These are phyloP conservation scores for Benthosema pterotum DNA, from an alignment of 2,797 vertebrate genomes.

Conservation along the genomic window DNA sequence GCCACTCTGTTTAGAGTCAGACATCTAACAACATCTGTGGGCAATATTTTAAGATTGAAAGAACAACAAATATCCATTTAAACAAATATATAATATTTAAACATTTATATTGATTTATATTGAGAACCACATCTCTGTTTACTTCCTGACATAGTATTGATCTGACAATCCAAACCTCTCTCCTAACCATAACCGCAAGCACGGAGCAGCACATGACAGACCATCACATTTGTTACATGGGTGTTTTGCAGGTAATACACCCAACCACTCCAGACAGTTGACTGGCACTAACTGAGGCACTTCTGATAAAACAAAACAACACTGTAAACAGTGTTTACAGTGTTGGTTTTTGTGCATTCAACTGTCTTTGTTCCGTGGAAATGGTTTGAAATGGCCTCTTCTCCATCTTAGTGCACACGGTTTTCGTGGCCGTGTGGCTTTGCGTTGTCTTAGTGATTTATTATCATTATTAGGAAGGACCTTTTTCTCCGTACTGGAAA, in stretches of 20 bases:
- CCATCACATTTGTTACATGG: too few species aligned
- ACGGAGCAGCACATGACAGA: too few species aligned
- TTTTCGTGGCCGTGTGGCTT: slow-evolving; percentile 52
- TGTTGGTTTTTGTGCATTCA: slow-evolving; percentile 11
- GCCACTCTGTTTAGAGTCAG: slow-evolving; percentile 17
- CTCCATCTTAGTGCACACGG: slow-evolving; percentile 58
- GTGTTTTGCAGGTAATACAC: slow-evolving; percentile 5
- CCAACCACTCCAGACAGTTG: slow-evolving; percentile 2
- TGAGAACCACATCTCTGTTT: neutral
- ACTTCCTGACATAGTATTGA: too few species aligned
- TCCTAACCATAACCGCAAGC: too few species aligned
- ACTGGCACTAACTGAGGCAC: slow-evolving; percentile 25
- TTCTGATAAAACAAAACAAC: slow-evolving; percentile 33
- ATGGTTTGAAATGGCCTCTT: slow-evolving; percentile 30
- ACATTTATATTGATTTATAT: slow-evolving; percentile 9
- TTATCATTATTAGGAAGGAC: slow-evolving; percentile 31
- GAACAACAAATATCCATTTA: slow-evolving; percentile 17
- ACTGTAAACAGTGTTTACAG: slow-evolving; percentile 25
- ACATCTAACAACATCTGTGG: slow-evolving; percentile 7
- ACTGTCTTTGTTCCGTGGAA: slow-evolving; percentile 31
- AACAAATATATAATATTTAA: slow-evolving; percentile 36
- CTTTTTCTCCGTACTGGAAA: slow-evolving; percentile 59
- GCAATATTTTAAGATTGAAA: slow-evolving; percentile 37
- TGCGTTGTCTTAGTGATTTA: slow-evolving; percentile 56
- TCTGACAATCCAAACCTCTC: too few species aligned